Conservation (phyloP, 1,140 invertebrate species). For the Leptoteleia sp. region DNA sequence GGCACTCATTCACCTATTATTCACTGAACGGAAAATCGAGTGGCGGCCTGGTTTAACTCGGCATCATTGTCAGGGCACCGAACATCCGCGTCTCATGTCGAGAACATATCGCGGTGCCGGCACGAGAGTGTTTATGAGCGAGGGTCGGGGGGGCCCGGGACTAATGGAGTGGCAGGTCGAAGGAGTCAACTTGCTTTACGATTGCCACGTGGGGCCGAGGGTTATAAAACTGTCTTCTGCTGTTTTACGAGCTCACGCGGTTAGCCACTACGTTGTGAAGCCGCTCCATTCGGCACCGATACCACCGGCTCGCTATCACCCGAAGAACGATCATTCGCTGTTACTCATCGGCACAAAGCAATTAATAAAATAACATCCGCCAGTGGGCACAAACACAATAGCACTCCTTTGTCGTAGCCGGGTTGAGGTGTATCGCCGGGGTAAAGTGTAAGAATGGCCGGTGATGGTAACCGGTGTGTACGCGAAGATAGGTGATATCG, state of each 20-base stretch:
- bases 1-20: constrained; percentile 37
- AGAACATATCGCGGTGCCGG: constrained; percentile 1
- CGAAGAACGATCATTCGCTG: constrained; percentile 16
- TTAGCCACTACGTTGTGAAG: constrained; percentile 69
- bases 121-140: constrained; percentile 69
- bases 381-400: constrained; percentile 49
- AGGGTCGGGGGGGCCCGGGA: constrained; percentile 51
- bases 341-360: constrained; percentile 25
- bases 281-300: constrained; percentile 37
- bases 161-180: constrained; percentile 63
- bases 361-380: constrained; percentile 12
- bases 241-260: constrained; percentile 75
- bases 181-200: constrained; percentile 72
- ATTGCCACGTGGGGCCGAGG: constrained; percentile 77
- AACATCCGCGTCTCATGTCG: constrained; percentile 26
- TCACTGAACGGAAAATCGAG: constrained; percentile 7
- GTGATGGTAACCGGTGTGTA: constrained; percentile 74
- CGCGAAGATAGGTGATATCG: constrained; percentile 81
- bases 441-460: too few relatives aligned
- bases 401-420: constrained; percentile 33
- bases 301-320: constrained; percentile 20
- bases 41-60: constrained; percentile 11
- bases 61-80: constrained; percentile 30
- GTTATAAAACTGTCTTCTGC: constrained; percentile 79
- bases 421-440: too few relatives aligned